phyloP scores from a whole-genome alignment of 1,140 invertebrate species.

The Telenomus remus region DNA sequence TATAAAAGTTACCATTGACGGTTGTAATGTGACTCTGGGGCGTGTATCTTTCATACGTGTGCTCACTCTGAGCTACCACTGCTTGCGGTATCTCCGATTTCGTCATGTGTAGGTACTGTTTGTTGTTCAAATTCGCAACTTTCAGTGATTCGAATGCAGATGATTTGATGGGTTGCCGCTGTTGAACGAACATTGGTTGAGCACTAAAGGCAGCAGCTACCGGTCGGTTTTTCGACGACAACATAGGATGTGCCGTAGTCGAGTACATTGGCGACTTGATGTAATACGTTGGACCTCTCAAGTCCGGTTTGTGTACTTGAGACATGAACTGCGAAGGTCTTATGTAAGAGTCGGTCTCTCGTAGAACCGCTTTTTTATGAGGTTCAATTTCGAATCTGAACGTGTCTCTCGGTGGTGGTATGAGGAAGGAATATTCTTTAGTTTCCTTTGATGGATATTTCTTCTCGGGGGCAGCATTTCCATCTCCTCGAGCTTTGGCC shows the following conservation, averaged over 20 bases:
- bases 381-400: conserved; percentile 65
- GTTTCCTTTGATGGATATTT: conserved; percentile 65
- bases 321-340: conserved; percentile 57
- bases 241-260: conserved; percentile 41
- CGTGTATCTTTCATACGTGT: conserved; percentile 44
- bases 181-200: conserved; percentile 52
- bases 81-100: conserved; percentile 36
- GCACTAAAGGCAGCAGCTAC: conserved; percentile 47
- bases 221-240: conserved; percentile 58
- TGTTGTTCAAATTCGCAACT: conserved; percentile 43
- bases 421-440: conserved; percentile 67
- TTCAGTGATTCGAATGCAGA: conserved; percentile 64
- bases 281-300: conserved; percentile 62
- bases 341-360: conserved; percentile 61
- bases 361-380: conserved; percentile 61
- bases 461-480: conserved; percentile 23
- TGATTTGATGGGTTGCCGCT: conserved; percentile 52
- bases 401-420: conserved; percentile 68
- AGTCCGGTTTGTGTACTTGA: conserved; percentile 55
- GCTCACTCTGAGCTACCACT: conserved; percentile 28
- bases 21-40: conserved; percentile 36
- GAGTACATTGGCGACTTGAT: conserved; percentile 61
- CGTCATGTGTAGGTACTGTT: conserved; percentile 60
- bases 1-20: conserved; percentile 65
- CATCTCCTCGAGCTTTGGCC: conserved; percentile 65